Percentiles rank a stretch among this genome's conserved stretches.
Conservation (phyloP, 2,797 vertebrate species). For the Hypotaenidia okinawae region DNA sequence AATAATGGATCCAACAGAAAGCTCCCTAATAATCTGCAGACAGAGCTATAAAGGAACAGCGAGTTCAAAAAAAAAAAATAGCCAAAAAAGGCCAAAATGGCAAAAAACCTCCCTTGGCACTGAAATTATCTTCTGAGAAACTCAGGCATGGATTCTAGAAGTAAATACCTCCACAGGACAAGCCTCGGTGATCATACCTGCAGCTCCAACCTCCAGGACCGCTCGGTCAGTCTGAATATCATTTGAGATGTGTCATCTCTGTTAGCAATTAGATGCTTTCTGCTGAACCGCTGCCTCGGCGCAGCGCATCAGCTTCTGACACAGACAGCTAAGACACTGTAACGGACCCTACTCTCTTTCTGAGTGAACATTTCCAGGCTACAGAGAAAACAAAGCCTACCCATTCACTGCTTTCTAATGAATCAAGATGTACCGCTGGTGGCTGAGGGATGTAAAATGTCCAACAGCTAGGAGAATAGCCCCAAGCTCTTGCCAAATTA, state of each 20-base stretch:
- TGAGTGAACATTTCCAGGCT: not conserved
- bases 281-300: not conserved
- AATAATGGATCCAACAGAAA: slow-evolving; percentile 35
- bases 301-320: not conserved
- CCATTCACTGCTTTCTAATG: not conserved
- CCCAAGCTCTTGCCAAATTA: slow-evolving; percentile 56
- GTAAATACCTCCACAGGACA: not conserved
- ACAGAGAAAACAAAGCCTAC: slow-evolving; percentile 19
- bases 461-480: slow-evolving; percentile 37
- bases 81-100: not conserved
- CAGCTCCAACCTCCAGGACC: not conserved
- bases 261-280: not conserved
- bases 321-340: not conserved
- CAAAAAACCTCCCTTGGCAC: not conserved
- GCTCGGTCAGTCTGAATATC: not conserved
- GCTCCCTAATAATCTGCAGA: not conserved
- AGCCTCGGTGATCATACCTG: not conserved
- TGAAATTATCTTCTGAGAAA: not conserved
- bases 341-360: not conserved
- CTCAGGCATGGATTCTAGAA: not conserved
- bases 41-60: not conserved
- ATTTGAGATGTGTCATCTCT: not conserved
- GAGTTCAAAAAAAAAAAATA: not conserved
- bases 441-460: slow-evolving; percentile 37
- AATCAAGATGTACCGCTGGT: slow-evolving; percentile 36